Evolutionary conservation across 2,797 vertebrate species (phyloP).

Genomic region (Clarias fuscus): DNA sequence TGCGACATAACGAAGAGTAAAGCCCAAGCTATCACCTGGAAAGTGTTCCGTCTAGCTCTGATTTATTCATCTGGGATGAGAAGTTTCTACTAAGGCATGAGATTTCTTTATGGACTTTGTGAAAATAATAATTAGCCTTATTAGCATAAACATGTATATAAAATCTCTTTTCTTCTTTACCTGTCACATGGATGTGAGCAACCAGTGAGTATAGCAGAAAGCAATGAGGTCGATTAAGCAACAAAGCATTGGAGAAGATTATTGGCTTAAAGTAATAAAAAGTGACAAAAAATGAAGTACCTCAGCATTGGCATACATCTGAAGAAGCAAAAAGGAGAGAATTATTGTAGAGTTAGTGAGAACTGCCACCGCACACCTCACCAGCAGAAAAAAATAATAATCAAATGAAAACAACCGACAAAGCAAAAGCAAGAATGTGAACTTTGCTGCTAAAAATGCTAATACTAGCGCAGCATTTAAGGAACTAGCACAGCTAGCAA

Average conservation of each 20-base stretch:
- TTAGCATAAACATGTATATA: background rate
- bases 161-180: background rate
- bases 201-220: constrained; percentile 61
- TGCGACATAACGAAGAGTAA: background rate
- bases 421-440: constrained; percentile 49
- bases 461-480: constrained; percentile 17
- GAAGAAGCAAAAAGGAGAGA: constrained; percentile 81
- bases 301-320: constrained; percentile 87
- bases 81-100: background rate
- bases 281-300: constrained; percentile 75
- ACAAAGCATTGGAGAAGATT: constrained; percentile 65
- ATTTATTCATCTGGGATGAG: background rate
- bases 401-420: background rate
- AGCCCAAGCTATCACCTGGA: background rate
- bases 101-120: too few relatives aligned
- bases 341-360: constrained; percentile 76
- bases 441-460: constrained; percentile 6
- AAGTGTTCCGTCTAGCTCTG: background rate
- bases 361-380: constrained; percentile 73
- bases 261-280: constrained; percentile 67
- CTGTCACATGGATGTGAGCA: constrained; percentile 30
- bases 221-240: constrained; percentile 63
- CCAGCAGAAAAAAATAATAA: constrained; percentile 63
- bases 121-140: background rate
- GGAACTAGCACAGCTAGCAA: constrained; percentile 29